These are phyloP conservation scores for Alca torda DNA, from an alignment of 2,797 vertebrate species.

Conservation along the genomic window DNA sequence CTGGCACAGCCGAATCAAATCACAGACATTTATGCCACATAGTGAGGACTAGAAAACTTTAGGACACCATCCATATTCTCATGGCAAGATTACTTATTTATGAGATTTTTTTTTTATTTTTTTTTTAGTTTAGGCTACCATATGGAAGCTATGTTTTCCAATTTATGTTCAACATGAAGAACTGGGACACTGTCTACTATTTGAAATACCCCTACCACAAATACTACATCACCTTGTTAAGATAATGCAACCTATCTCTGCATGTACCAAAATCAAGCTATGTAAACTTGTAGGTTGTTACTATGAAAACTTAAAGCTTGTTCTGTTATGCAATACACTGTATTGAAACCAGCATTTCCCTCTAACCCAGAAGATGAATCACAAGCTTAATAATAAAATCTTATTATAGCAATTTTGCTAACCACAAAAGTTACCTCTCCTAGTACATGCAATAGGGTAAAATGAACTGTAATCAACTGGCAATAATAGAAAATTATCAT, in stretches of 20 bases:
- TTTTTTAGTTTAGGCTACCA: background rate
- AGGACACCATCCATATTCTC: background rate
- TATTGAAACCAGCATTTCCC: background rate
- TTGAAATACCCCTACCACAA: background rate
- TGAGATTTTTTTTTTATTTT: background rate
- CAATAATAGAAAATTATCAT: background rate
- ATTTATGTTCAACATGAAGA: background rate
- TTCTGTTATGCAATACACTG: background rate
- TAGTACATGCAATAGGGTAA: background rate
- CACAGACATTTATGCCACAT: background rate
- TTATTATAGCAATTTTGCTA: constrained; percentile 22
- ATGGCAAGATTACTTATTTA: background rate
- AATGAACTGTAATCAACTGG: constrained; percentile 13
- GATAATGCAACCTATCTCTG: background rate
- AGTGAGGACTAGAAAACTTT: background rate
- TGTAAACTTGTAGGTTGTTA: background rate
- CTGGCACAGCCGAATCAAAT: background rate
- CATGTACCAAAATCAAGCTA: background rate
- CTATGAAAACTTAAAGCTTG: background rate
- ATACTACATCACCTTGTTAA: background rate
- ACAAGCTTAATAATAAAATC: background rate
- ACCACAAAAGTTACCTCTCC: background rate
- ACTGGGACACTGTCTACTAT: background rate
- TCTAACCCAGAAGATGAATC: constrained; percentile 20
- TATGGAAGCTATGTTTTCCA: background rate